phyloP scores from a whole-genome alignment of 2,797 vertebrate genomes.

The Cottoperca gobio region DNA sequence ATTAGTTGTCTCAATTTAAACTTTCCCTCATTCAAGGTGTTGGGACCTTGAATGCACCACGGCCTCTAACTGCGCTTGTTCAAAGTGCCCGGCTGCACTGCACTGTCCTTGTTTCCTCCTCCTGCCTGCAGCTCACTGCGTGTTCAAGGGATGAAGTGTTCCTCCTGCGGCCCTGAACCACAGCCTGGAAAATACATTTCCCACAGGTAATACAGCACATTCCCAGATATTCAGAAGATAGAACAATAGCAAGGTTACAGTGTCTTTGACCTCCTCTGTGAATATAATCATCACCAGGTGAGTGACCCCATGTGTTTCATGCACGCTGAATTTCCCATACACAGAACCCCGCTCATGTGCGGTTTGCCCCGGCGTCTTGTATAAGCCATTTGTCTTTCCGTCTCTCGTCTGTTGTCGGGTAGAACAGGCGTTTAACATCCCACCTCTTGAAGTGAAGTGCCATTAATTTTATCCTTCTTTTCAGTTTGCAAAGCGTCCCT shows the following conservation, averaged over 20 bases:
- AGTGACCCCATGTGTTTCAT: slow-evolving; percentile 59
- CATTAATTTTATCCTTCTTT: slow-evolving; percentile 63
- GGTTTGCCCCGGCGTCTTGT: neutral
- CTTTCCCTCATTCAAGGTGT: neutral
- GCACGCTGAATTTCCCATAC: slow-evolving; percentile 37
- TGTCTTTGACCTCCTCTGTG: slow-evolving; percentile 74
- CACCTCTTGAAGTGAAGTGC: slow-evolving; percentile 49
- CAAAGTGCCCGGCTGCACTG: neutral
- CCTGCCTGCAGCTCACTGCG: slow-evolving; percentile 27
- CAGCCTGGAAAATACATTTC: slow-evolving; percentile 72
- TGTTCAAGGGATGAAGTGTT: slow-evolving; percentile 48
- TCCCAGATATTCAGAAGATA: slow-evolving; percentile 65
- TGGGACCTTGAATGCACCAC: slow-evolving; percentile 15
- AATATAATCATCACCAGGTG: slow-evolving; percentile 60
- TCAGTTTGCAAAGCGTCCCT: slow-evolving; percentile 55
- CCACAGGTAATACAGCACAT: slow-evolving; percentile 68
- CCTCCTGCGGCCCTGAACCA: slow-evolving; percentile 57
- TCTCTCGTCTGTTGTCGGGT: slow-evolving; percentile 34
- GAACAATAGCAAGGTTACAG: slow-evolving; percentile 81
- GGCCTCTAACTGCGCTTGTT: slow-evolving; percentile 8
- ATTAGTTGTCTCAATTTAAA: neutral
- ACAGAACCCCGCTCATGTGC: neutral
- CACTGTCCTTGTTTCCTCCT: slow-evolving; percentile 57
- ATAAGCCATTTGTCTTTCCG: slow-evolving; percentile 58
- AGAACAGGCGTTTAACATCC: slow-evolving; percentile 36